These are phyloP conservation scores for Agelaius phoeniceus DNA, from an alignment of 2,113 vertebrate species.

Conservation along the genomic window DNA sequence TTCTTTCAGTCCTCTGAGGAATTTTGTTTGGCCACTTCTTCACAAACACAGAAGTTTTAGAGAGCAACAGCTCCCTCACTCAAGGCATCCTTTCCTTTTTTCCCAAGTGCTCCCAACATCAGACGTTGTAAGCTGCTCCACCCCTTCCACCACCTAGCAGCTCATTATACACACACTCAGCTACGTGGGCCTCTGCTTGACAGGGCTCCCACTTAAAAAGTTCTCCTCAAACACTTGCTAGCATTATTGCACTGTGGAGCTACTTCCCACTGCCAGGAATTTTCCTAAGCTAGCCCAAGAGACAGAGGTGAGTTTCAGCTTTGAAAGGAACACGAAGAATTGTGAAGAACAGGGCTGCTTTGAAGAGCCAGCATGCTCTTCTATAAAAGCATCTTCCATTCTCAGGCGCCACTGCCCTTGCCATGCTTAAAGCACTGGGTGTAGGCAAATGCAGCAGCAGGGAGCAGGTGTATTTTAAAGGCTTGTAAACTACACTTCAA, in stretches of 20 bases:
- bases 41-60: not conserved
- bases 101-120: not conserved
- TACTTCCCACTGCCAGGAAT: not conserved
- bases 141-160: not conserved
- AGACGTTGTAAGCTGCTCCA: not conserved
- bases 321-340: not conserved
- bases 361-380: rapidly evolving
- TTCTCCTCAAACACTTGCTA: not conserved
- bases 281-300: not conserved
- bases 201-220: not conserved
- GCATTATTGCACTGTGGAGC: not conserved
- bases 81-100: not conserved
- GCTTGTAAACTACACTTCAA: not conserved
- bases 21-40: not conserved
- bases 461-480: not conserved
- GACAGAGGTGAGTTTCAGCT: not conserved
- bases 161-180: not conserved
- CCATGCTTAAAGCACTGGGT: not conserved
- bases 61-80: not conserved
- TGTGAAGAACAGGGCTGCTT: not conserved
- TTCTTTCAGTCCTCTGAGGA: not conserved
- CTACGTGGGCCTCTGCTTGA: rapidly evolving
- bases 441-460: not conserved
- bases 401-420: not conserved
- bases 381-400: not conserved